Evolutionary conservation across 2,113 vertebrate species (phyloP), one percentile per base, ranked within the genome.

Genomic region (Phoxinus phoxinus): DNA sequence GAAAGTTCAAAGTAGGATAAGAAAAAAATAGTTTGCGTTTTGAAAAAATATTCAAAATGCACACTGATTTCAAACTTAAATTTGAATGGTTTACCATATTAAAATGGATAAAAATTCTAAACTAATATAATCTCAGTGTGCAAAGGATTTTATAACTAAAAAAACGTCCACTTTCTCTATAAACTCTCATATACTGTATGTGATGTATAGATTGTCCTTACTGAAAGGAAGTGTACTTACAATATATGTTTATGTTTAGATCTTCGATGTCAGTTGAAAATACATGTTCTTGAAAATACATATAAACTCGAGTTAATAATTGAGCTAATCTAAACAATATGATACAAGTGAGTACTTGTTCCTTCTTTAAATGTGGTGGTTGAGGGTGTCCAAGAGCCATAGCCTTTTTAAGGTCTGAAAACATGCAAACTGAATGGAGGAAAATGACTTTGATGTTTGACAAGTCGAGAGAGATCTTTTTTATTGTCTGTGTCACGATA

Each of bases 331-430:
- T 6, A 58, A 73, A 63, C 35, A 65, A 81, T n/a, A 35, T 8
- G 30, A 79, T 59, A n/a, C 25, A 79, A 35, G 8, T 32, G n/a
- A 79, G 53, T 7, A 30, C 32, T 59, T 37, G 21, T 48, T 3
- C 25, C 25, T 41, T 86, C 74, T 53, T 25, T 71, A 79, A 41
- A 77, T 56, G 30, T 53, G 21, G 37, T 27, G 85, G 37, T 79
- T 1, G 44, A 37, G 15, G 30, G 35, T 82, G 80, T 81, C 44
- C 27, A 86, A 85, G 86, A 89, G 83, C 88, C 83, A 78, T 85
- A 82, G 63, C 80, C 71, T 83, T 80, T 86, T 87, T 46, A 81
- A 87, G 63, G 48, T 85, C 59, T 84, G 10, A 67, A 82, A 85
- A 30, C 69, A 86, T 41, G 73, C 85, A 86, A 83, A 72, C 80